phyloP scores from a whole-genome alignment of 37 sponge, comb jelly and placozoan genomes.

The Halisarca cf. caerulea region DNA sequence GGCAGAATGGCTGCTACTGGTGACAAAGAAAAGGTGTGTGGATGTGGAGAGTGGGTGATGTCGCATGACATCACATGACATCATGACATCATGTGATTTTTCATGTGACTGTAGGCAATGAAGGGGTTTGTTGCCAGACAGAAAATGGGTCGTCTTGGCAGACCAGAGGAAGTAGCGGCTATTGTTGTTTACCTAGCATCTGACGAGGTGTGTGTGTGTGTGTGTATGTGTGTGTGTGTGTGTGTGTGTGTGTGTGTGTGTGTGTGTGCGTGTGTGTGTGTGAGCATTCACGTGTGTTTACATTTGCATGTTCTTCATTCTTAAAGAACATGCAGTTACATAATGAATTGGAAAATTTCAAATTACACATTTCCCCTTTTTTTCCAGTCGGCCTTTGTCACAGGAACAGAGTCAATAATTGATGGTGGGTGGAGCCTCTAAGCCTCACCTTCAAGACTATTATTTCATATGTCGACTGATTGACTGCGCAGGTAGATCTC shows the following conservation, averaged over 20 bases:
- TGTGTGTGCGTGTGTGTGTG: too few relatives aligned
- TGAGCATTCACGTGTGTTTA: too few relatives aligned
- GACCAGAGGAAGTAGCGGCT: conserved; percentile 74
- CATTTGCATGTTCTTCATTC: too few relatives aligned
- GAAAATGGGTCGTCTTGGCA: conserved; percentile 83
- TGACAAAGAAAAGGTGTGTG: conserved; percentile 57
- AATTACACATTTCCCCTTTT: background rate
- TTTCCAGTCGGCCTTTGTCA: conserved; percentile 74
- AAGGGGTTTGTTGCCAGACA: conserved; percentile 62
- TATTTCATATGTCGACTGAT: too few relatives aligned
- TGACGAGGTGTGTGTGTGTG: conserved; percentile 60
- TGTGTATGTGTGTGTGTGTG: background rate
- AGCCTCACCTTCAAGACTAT: background rate
- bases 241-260: background rate
- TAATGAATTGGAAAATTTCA: too few relatives aligned
- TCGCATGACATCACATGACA: background rate
- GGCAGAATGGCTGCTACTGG: conserved; percentile 64
- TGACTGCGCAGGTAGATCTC: too few relatives aligned
- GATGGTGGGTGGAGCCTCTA: conserved; percentile 90
- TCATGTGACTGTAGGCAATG: conserved; percentile 29
- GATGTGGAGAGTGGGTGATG: background rate
- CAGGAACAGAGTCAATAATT: conserved; percentile 63
- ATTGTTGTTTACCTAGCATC: conserved; percentile 77
- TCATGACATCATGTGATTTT: background rate
- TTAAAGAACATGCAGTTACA: too few relatives aligned